These are phyloP conservation scores for Zoroaster sp. DNA, from an alignment of 53 echinoderm and acorn worm species.

Conservation along the genomic window DNA sequence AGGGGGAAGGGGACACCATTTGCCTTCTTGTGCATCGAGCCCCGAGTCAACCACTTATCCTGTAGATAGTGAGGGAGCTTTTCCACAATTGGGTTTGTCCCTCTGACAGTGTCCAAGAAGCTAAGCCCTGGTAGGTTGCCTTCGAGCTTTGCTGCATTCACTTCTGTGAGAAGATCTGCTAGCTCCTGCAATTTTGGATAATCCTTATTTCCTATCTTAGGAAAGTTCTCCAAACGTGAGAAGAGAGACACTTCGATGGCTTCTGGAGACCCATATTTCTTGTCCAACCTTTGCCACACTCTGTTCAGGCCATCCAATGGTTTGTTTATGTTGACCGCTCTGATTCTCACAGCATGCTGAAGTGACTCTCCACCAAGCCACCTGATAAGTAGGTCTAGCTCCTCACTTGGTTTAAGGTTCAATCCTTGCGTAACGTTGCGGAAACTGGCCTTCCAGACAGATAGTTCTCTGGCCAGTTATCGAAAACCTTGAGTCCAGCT, in stretches of 20 bases:
- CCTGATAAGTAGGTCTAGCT: slow-evolving; percentile 45
- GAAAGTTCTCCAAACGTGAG: slow-evolving; percentile 42
- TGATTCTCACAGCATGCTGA: neutral
- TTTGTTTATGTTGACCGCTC: slow-evolving; percentile 2
- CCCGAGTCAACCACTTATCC: slow-evolving; percentile 56
- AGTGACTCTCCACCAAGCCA: slow-evolving; percentile 52
- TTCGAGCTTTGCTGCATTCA: slow-evolving; percentile 49
- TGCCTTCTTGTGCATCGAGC: slow-evolving; percentile 33
- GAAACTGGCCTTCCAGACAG: slow-evolving; percentile 49
- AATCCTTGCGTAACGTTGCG: slow-evolving; percentile 37
- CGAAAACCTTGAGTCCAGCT: slow-evolving; percentile 54
- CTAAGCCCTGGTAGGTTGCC: slow-evolving; percentile 43
- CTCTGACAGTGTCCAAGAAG: slow-evolving; percentile 51
- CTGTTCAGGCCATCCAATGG: neutral
- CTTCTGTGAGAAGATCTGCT: slow-evolving; percentile 36
- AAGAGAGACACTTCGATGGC: slow-evolving; percentile 28
- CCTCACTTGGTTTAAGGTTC: slow-evolving; percentile 26
- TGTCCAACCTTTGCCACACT: slow-evolving; percentile 51
- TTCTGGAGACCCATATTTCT: slow-evolving; percentile 53
- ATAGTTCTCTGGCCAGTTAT: slow-evolving; percentile 60
- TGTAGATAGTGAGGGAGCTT: slow-evolving; percentile 54
- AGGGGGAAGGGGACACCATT: slow-evolving; percentile 43
- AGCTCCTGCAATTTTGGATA: slow-evolving; percentile 50
- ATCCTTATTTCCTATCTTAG: slow-evolving; percentile 38
- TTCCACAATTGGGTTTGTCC: slow-evolving; percentile 34